Base-by-base conservation (phyloP, 2,113 vertebrate genomes). In the Aegotheles bennettii region DNA sequence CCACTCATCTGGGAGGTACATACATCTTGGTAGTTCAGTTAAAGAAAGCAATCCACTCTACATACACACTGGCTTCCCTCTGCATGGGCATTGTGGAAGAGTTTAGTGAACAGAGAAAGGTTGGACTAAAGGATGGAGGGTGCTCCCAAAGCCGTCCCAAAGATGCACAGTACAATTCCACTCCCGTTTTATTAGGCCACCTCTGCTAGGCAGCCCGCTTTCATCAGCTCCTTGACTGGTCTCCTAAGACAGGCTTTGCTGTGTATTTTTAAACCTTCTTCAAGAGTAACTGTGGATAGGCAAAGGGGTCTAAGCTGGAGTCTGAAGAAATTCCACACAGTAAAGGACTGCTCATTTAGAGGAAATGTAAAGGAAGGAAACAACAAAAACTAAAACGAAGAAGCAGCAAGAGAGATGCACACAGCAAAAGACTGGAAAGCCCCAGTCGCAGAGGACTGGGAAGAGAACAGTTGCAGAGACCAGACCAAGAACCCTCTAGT, bases 191-290 rank as follows among this genome's bases (percentile, higher is more conserved):
- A 95, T 88, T 64, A 96, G 94, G 95, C 92, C 92, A 75, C 75
- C 76, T 93, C 85, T 2, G 18, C 76, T 70, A 94, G 45, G 77
- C 95, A 95, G 94, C 74, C 88, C 88, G 89, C 61, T 95, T 93
- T 90, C 33, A 2, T 83, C 91, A 95, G 87, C 74, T 94, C 80
- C 79, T 93, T 80, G 68, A 84, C 75, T 90, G 80, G 83, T 92
- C 95, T 95, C 95, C 76, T 95, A 94, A 95, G 85, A 90, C 92
- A 93, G 80, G 71, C 33, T 96, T 92, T 92, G 83, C 69, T 71
- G 76, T 38, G 63, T 94, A 78, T 93, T 96, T 96, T 93, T 95
- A 96, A 92, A 86, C 86, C 47, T 86, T 56, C 83, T 88, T 86
- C 79, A 81, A 81, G 48, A 93, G 92, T 31, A 85, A 84, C 35